Evolutionary conservation across 2,113 vertebrate species (phyloP).

Genomic region (Engystomops pustulosus): DNA sequence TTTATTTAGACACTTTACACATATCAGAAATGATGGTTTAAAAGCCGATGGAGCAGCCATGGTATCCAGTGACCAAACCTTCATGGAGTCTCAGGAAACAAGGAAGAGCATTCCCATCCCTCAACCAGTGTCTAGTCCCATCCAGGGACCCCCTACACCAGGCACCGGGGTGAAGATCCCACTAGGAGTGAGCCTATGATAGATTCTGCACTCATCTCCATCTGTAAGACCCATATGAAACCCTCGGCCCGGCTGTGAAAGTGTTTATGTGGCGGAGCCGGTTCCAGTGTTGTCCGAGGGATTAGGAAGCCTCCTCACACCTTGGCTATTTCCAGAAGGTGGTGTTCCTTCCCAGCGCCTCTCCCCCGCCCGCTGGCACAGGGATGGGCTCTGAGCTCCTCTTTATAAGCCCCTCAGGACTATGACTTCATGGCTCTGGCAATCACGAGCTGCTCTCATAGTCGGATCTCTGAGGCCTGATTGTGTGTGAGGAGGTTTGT

Average conservation of each 20-base stretch:
- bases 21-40: too few species aligned
- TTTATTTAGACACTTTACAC: too few species aligned
- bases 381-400: conserved; percentile 65
- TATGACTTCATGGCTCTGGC: conserved; percentile 75
- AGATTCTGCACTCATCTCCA: not conserved
- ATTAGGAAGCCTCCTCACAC: conserved; percentile 49
- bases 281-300: conserved; percentile 56
- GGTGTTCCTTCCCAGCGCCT: conserved; percentile 51
- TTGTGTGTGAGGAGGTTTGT: conserved; percentile 64
- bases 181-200: not conserved
- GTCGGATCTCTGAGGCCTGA: conserved; percentile 63
- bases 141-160: too few species aligned
- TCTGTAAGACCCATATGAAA: not conserved
- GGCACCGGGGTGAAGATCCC: too few species aligned
- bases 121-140: too few species aligned
- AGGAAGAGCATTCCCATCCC: too few species aligned
- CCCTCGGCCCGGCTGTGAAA: conserved; percentile 29
- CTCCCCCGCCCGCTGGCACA: conserved; percentile 63
- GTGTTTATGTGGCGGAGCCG: conserved; percentile 61
- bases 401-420: conserved; percentile 70
- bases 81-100: too few species aligned
- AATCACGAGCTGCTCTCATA: conserved; percentile 66
- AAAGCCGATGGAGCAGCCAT: too few species aligned
- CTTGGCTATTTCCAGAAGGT: conserved; percentile 46
- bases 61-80: too few species aligned